Conservation (phyloP, 1,140 invertebrate genomes). For the Drosophila quadrilineata region DNA sequence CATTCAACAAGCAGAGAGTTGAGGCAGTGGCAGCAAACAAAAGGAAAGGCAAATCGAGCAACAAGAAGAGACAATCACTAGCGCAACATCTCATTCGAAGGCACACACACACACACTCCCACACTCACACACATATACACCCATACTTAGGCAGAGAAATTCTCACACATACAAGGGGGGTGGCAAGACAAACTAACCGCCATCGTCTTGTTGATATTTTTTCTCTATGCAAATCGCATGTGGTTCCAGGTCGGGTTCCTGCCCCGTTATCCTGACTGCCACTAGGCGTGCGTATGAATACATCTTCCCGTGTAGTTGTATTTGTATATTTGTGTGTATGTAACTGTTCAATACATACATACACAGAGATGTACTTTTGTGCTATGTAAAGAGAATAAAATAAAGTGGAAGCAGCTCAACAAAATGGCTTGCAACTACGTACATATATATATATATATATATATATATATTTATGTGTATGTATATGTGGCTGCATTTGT, state of each 20-base stretch:
- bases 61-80: conserved; percentile 63
- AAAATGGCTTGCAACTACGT: conserved; percentile 14
- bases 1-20: conserved; percentile 14
- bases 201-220: conserved; percentile 51
- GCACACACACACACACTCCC: conserved; percentile 10
- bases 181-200: conserved; percentile 24
- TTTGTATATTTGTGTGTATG: not conserved
- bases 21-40: conserved; percentile 38
- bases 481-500: not conserved
- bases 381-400: conserved; percentile 47
- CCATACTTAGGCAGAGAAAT: too few relatives aligned
- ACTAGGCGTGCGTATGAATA: conserved; percentile 68
- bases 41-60: conserved; percentile 56
- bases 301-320: conserved; percentile 38
- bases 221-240: conserved; percentile 69
- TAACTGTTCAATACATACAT: not conserved
- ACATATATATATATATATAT: not conserved
- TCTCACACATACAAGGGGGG: not conserved
- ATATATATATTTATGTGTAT: not conserved
- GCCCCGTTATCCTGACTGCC: conserved; percentile 15
- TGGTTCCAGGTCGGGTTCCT: conserved; percentile 37
- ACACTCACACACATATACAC: not conserved
- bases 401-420: conserved; percentile 32
- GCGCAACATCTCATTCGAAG: conserved; percentile 65
- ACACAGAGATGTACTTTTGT: not conserved